These are phyloP conservation scores for Agelaius phoeniceus DNA, from an alignment of 2,113 vertebrate species.

Conservation along the genomic window DNA sequence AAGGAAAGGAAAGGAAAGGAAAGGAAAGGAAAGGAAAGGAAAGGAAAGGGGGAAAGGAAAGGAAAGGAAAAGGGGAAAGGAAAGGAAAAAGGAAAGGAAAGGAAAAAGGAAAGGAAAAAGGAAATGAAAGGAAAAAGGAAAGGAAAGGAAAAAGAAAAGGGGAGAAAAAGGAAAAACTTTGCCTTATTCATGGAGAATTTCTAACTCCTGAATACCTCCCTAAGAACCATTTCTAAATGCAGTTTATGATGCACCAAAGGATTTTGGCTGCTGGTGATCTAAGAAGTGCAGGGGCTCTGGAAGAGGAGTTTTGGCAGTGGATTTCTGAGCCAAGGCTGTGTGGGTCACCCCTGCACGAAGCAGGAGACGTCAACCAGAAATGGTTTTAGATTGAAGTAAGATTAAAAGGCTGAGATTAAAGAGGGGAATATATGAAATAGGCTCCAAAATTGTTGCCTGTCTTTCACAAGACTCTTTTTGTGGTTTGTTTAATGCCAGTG, in stretches of 20 bases:
- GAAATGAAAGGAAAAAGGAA: neutral
- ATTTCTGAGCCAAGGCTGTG: conserved; percentile 37
- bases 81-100: too few relatives aligned
- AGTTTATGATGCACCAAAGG: neutral
- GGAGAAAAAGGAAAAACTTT: neutral
- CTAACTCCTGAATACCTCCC: neutral
- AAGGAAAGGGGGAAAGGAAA: too few relatives aligned
- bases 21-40: neutral
- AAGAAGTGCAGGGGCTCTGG: conserved; percentile 17
- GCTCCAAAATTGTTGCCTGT: conserved; percentile 77
- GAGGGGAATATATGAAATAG: conserved; percentile 74
- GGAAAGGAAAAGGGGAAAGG: neutral
- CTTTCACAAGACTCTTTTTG: conserved; percentile 77
- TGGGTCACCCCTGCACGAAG: neutral
- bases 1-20: too few relatives aligned
- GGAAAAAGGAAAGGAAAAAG: neutral
- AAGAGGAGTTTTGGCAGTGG: neutral
- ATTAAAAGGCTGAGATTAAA: conserved; percentile 85
- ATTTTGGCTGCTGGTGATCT: neutral
- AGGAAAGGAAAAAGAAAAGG: too few relatives aligned
- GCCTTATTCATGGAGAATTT: neutral
- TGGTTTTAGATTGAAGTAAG: conserved; percentile 75
- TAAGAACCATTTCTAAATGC: neutral
- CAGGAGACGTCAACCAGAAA: conserved; percentile 62
- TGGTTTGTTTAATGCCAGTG: conserved; percentile 81